Base-by-base conservation (phyloP, 2,888 invertebrate genomes). In the Clepsis dumicolana region DNA sequence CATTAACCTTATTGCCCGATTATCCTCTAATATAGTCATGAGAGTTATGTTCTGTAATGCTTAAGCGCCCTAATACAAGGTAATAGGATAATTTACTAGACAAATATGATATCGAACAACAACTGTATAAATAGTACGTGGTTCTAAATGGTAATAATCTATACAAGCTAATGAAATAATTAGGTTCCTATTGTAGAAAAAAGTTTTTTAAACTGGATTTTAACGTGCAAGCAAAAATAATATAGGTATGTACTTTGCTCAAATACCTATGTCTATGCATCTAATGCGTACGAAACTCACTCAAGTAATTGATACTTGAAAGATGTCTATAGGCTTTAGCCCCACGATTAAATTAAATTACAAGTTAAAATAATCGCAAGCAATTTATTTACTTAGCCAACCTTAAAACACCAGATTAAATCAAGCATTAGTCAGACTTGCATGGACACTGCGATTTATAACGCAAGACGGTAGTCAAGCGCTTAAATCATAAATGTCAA, bases 401-500 rank as follows among this genome's bases (percentile, higher is more conserved):
- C 61, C 48, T 61, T 54, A 62, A 66, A 66, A 54, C 54, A 48
- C 44, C 65, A 27, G 67, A 67, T 67, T 67, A 63, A 38, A 67
- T 67, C 67, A 63, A 63, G 25, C 62, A 67, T 67, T 67, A 67
- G 62, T 67, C 67, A 63, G 27, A 44, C 50, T 57, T 24, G 38
- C 62, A 56, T 62, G 44, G 62, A 62, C 62, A 57, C 52, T 52
- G 54, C 61, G 29, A 67, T 67, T 63, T 67, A 67, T 57, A 57
- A 50, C 29, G 29, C 65, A 38, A 25, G 66, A 62, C 66, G 61
- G 66, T 66, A 66, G 66, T 62, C 54, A 66, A 50, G 56, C 62
- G n/a, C 57, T 57, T 67, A 67, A 67, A 63, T 67, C 56, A 67
- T 63, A 67, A 67, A 29, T 29, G 67, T 63, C 67, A 62, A 54